phyloP scores from a whole-genome alignment of 2,888 invertebrate species.

The Agriopis marginaria region DNA sequence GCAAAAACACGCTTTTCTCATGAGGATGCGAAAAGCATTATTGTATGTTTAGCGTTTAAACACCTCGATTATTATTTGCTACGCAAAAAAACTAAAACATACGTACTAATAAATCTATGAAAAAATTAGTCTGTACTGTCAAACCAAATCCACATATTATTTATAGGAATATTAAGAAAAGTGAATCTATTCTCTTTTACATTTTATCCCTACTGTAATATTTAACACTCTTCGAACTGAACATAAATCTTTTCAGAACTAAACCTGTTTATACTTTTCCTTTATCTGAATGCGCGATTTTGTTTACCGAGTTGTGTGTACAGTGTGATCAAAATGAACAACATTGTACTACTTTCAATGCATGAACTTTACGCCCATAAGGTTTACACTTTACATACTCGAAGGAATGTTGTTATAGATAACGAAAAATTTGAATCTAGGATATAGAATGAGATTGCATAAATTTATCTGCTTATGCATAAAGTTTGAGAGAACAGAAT shows the following conservation, averaged over 20 bases:
- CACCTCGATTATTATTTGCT: too few relatives aligned
- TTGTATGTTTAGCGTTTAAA: too few relatives aligned
- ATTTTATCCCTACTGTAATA: conserved; percentile 23
- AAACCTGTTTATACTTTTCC: conserved; percentile 61
- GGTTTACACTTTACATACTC: conserved; percentile 6
- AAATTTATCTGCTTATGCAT: conserved; percentile 30
- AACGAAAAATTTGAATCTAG: conserved; percentile 17
- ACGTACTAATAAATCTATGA: too few relatives aligned
- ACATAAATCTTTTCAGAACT: conserved; percentile 62
- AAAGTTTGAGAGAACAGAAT: conserved; percentile 18
- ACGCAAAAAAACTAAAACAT: too few relatives aligned
- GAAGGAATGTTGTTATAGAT: conserved; percentile 1
- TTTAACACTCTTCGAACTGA: conserved; percentile 39
- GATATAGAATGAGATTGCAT: conserved; percentile 23
- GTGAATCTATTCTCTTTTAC: too few relatives aligned
- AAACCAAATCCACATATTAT: too few relatives aligned
- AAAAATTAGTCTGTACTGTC: too few relatives aligned
- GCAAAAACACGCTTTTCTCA: too few relatives aligned
- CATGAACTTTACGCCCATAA: conserved; percentile 18
- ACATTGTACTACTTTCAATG: conserved; percentile 30
- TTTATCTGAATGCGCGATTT: conserved; percentile 48
- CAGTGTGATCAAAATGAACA: conserved; percentile 44
- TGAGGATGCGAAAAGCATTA: too few relatives aligned
- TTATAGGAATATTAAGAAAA: too few relatives aligned
- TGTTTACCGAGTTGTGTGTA: conserved; percentile 53